Evolutionary conservation across 2,113 vertebrate species (phyloP).

Genomic region (Sphyrna mokarran): DNA sequence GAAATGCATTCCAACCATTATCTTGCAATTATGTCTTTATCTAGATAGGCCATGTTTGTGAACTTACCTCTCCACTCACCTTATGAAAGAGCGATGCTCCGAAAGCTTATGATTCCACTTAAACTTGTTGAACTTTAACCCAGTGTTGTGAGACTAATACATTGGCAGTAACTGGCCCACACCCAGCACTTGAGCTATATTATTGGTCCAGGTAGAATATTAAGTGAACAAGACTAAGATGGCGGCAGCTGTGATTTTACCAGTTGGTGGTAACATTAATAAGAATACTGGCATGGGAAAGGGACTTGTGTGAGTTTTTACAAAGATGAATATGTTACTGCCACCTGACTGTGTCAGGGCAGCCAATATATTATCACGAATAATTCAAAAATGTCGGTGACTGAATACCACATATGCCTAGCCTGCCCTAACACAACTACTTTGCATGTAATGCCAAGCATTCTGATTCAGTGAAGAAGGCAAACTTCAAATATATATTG

Average conservation of each 20-base stretch:
- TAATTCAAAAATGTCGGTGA: background rate
- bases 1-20: no score
- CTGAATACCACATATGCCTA: background rate
- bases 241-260: background rate
- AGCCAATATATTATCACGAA: background rate
- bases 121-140: no score
- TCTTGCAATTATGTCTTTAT: no score
- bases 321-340: background rate
- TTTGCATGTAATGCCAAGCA: background rate
- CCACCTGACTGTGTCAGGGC: background rate
- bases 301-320: background rate
- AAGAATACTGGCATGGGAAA: background rate
- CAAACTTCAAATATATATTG: background rate
- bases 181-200: background rate
- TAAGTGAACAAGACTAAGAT: background rate
- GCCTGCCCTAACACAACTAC: background rate
- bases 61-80: no score
- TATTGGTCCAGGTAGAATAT: background rate
- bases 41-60: no score
- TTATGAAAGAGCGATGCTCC: no score
- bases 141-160: no score
- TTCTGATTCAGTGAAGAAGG: background rate
- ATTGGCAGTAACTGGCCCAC: no score
- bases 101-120: no score
- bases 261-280: background rate